phyloP scores from a whole-genome alignment of 1,140 invertebrate species.

The Pogonomyrmex californicus region DNA sequence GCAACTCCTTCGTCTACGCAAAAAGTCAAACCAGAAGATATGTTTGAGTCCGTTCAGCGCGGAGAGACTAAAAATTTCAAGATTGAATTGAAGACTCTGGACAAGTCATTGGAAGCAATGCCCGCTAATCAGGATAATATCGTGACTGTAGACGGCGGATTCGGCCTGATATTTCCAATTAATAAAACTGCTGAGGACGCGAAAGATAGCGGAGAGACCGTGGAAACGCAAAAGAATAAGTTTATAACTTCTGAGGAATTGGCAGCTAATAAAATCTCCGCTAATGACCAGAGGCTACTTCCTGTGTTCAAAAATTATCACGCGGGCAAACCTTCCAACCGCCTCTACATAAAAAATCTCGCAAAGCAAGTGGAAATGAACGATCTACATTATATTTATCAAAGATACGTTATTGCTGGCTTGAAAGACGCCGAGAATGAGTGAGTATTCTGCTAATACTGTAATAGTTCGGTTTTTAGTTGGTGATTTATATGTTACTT shows the following conservation, averaged over 20 bases:
- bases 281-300: slow-evolving; percentile 91
- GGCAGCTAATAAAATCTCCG: slow-evolving; percentile 90
- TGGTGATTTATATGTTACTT: slow-evolving; percentile 33
- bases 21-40: slow-evolving; percentile 88
- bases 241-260: slow-evolving; percentile 91
- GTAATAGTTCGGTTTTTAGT: slow-evolving; percentile 32
- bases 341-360: slow-evolving; percentile 97
- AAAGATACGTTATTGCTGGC: slow-evolving; percentile 88
- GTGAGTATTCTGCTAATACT: slow-evolving; percentile 79
- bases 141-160: slow-evolving; percentile 80
- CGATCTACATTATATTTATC: slow-evolving; percentile 94
- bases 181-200: slow-evolving; percentile 82
- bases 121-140: slow-evolving; percentile 65
- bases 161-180: slow-evolving; percentile 86
- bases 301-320: slow-evolving; percentile 96
- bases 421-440: slow-evolving; percentile 87
- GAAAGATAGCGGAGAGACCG: slow-evolving; percentile 75
- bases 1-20: slow-evolving; percentile 81
- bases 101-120: slow-evolving; percentile 76
- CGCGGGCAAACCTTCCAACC: slow-evolving; percentile 92
- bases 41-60: slow-evolving; percentile 88
- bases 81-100: slow-evolving; percentile 89
- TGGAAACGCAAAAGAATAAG: slow-evolving; percentile 81
- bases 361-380: slow-evolving; percentile 92
- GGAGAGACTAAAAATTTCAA: slow-evolving; percentile 88